phyloP scores from a whole-genome alignment of 2,113 vertebrate genomes.

The Haemorhous mexicanus region DNA sequence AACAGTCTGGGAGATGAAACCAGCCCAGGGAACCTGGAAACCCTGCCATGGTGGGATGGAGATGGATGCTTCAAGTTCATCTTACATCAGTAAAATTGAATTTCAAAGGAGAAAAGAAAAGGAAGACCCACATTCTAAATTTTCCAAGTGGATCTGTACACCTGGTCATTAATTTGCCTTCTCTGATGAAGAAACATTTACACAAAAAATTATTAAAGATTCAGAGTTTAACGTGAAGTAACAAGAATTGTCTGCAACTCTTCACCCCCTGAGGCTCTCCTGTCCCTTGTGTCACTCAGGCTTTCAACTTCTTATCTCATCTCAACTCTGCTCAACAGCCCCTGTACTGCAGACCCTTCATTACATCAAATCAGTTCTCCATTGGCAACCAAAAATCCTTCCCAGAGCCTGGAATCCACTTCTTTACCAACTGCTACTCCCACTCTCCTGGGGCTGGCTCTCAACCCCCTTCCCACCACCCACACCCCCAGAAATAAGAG shows the following conservation, averaged over 20 bases:
- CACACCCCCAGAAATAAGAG: rapidly evolving
- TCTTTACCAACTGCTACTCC: not conserved
- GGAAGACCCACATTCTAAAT: not conserved
- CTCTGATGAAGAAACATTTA: not conserved
- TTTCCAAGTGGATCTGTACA: not conserved
- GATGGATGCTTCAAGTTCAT: not conserved
- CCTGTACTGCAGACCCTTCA: not conserved
- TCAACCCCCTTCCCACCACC: not conserved
- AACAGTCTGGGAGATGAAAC: not conserved
- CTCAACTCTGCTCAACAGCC: not conserved
- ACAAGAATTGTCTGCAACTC: not conserved
- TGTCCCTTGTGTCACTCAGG: not conserved
- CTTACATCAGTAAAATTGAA: not conserved
- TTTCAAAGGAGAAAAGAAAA: not conserved
- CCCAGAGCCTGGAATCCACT: not conserved
- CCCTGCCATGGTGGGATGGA: not conserved
- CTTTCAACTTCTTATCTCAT: not conserved
- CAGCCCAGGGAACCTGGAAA: not conserved
- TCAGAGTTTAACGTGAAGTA: not conserved
- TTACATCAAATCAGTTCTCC: not conserved
- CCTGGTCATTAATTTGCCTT: not conserved
- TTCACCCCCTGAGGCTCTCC: not conserved
- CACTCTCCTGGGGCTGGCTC: not conserved
- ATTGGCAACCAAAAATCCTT: not conserved
- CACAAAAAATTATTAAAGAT: not conserved